Evolutionary conservation across 2,113 vertebrate species (phyloP).

Genomic region (Otus sunia): DNA sequence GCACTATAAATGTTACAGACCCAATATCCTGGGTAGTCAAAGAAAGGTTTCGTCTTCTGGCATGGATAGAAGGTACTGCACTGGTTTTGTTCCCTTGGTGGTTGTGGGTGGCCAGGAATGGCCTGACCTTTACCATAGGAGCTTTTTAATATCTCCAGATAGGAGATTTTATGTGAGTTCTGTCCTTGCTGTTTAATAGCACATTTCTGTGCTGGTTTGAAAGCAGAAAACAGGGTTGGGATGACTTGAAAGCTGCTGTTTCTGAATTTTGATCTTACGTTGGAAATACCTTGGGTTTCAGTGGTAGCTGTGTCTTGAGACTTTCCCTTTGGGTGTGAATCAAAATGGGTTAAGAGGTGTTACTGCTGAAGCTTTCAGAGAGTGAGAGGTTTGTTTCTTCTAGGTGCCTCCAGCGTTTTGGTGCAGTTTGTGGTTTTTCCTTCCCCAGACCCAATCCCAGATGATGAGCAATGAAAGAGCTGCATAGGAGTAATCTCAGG

Average conservation of each 20-base stretch:
- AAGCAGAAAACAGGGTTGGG: not conserved
- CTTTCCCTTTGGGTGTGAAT: not conserved
- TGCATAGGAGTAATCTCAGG: slow-evolving; percentile 19
- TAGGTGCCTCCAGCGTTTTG: not conserved
- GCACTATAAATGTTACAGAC: not conserved
- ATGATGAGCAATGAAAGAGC: not conserved
- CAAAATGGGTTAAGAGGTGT: not conserved
- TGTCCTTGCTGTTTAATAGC: not conserved
- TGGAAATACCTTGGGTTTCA: rapidly evolving
- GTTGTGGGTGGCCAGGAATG: not conserved
- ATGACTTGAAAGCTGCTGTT: not conserved
- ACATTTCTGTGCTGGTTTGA: not conserved
- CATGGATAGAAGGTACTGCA: not conserved
- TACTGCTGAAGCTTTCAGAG: not conserved
- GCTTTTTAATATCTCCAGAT: not conserved
- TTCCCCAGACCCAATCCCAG: not conserved
- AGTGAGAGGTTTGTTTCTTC: not conserved
- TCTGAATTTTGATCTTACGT: not conserved
- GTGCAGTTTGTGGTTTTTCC: not conserved
- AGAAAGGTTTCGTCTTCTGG: not conserved
- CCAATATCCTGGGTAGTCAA: rapidly evolving
- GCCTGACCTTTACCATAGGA: not conserved
- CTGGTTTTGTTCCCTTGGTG: rapidly evolving
- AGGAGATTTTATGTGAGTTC: not conserved
- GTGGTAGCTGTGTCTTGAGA: too few species aligned